phyloP scores from a whole-genome alignment of 2,113 vertebrate genomes.

The Tetraodon nigroviridis region DNA sequence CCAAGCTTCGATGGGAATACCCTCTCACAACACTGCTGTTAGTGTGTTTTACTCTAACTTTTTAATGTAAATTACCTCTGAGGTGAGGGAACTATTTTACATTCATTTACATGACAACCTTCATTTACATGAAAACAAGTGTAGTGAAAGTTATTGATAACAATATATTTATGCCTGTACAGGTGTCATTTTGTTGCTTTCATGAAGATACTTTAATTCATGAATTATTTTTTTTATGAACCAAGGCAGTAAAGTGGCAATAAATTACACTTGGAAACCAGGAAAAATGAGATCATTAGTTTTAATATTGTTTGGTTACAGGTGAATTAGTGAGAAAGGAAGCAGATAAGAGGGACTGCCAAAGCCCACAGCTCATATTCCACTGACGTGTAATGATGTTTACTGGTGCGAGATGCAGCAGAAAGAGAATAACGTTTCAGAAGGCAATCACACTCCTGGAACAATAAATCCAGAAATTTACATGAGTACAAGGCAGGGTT shows the following conservation, averaged over 20 bases:
- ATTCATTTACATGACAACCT: too few species aligned
- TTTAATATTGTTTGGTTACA: conserved; percentile 42
- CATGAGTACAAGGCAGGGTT: conserved; percentile 7
- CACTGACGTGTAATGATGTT: conserved; percentile 20
- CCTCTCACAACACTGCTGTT: not conserved
- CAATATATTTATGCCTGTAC: too few species aligned
- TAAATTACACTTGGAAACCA: conserved; percentile 34
- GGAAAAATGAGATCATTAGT: conserved; percentile 29
- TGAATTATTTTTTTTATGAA: not conserved
- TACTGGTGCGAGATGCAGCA: conserved; percentile 2
- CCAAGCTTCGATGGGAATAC: conserved; percentile 2
- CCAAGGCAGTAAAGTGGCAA: conserved; percentile 20
- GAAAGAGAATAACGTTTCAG: conserved; percentile 13
- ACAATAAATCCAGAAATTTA: conserved; percentile 21
- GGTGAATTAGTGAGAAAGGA: conserved; percentile 26
- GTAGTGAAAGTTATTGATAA: too few species aligned
- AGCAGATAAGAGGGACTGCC: conserved; percentile 7
- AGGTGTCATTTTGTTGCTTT: too few species aligned
- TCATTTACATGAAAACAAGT: too few species aligned
- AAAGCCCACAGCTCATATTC: conserved; percentile 24
- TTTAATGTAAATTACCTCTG: not conserved
- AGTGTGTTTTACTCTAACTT: conserved; percentile 1
- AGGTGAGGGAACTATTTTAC: not conserved
- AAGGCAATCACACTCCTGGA: conserved; percentile 2
- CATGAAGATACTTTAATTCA: not conserved